Evolutionary conservation across 2,888 invertebrate species (phyloP).

Genomic region (Macrophya alboannulata): DNA sequence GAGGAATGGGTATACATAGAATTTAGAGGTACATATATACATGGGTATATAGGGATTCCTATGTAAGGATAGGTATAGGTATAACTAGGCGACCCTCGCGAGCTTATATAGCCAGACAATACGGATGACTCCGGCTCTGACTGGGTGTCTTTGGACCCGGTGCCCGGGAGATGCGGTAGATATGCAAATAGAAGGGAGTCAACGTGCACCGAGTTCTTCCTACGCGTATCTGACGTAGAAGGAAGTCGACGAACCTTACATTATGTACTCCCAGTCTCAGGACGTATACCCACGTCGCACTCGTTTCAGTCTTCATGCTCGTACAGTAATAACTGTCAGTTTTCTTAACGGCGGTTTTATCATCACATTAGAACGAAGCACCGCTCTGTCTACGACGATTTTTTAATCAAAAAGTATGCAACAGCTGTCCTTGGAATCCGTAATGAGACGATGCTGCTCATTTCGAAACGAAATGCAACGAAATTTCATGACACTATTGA

Average conservation of each 20-base stretch:
- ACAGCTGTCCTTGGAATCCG: background rate
- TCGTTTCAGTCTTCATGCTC: background rate
- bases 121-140: slow-evolving; percentile 36
- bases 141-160: slow-evolving; percentile 25
- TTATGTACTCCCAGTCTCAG: background rate
- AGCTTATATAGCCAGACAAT: slow-evolving; percentile 42
- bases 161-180: slow-evolving; percentile 22
- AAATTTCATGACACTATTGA: too few relatives aligned
- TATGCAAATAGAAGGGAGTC: slow-evolving; percentile 41
- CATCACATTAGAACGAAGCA: background rate
- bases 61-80: background rate
- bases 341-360: background rate
- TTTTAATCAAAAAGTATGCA: background rate
- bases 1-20: background rate
- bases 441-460: too few relatives aligned
- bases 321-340: background rate
- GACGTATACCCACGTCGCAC: background rate
- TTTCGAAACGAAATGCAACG: too few relatives aligned
- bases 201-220: slow-evolving; percentile 33
- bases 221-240: slow-evolving; percentile 5
- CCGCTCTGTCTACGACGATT: background rate
- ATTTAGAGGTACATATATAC: background rate
- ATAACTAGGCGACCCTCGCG: background rate
- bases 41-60: background rate
- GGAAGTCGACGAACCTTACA: slow-evolving; percentile 1